Evolutionary conservation across 2,113 vertebrate genomes (phyloP).

Genomic region (Tiliqua scincoides): DNA sequence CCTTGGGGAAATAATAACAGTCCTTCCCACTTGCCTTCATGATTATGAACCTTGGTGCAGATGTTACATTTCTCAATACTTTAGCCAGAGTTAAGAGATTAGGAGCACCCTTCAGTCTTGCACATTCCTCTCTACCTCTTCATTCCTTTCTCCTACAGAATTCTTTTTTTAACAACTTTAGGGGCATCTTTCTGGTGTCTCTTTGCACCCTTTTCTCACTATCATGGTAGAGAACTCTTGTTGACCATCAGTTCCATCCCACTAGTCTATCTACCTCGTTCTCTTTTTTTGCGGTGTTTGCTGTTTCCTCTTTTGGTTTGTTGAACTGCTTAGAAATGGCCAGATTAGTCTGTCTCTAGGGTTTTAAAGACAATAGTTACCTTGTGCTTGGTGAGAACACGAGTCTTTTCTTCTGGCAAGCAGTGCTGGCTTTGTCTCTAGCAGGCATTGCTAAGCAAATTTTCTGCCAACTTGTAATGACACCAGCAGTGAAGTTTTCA

Average conservation of each 20-base stretch:
- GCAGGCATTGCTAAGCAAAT: neutral
- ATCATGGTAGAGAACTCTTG: neutral
- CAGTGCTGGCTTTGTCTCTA: neutral
- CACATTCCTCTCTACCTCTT: neutral
- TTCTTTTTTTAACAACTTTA: slow-evolving; percentile 4
- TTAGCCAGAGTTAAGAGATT: neutral
- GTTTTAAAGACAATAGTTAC: neutral
- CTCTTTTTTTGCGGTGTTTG: neutral
- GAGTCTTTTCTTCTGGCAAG: neutral
- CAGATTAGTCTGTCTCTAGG: neutral
- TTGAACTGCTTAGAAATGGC: neutral
- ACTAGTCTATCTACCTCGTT: neutral
- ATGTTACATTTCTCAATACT: neutral
- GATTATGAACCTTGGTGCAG: neutral
- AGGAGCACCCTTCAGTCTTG: neutral
- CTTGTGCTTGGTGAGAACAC: neutral
- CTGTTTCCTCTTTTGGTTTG: neutral
- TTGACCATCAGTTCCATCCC: neutral
- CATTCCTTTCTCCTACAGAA: no score
- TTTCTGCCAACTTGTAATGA: neutral
- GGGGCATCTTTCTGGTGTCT: neutral
- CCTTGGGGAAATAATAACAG: no score
- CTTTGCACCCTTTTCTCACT: neutral
- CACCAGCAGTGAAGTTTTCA: neutral
- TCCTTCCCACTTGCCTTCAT: neutral